A percentile compares a stretch with the other conserved stretches of the same genome.
Evolutionary conservation across 2,797 vertebrate species (phyloP).

Genomic region (Tangara arthus): DNA sequence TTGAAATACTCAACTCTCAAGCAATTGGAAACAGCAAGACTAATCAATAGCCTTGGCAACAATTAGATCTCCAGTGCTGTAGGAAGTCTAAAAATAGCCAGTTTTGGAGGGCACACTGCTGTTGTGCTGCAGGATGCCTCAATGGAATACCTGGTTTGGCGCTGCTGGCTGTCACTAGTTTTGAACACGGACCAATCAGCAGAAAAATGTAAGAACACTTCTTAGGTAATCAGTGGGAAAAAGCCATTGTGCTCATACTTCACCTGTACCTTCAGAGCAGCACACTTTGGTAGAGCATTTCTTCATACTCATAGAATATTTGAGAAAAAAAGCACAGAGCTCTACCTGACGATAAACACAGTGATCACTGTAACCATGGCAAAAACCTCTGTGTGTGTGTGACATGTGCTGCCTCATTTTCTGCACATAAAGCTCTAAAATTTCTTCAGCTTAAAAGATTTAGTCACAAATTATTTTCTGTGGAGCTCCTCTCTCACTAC

Average conservation of each 20-base stretch:
- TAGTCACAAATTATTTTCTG: background rate
- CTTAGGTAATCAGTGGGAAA: background rate
- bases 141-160: rapidly evolving
- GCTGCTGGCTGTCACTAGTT: background rate
- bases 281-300: background rate
- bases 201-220: background rate
- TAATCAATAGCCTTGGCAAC: background rate
- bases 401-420: background rate
- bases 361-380: background rate
- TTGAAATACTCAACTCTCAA: background rate
- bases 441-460: background rate
- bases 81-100: background rate
- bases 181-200: background rate
- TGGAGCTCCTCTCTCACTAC: background rate
- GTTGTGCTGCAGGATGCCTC: background rate
- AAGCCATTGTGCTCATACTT: background rate
- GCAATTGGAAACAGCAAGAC: background rate
- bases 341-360: background rate
- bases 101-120: rapidly evolving
- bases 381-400: background rate
- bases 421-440: background rate
- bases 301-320: background rate
- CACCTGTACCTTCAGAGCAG: background rate
- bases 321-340: background rate
- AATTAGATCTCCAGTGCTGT: background rate